These are phyloP conservation scores for Chiloscyllium plagiosum DNA, from an alignment of 2,113 vertebrate genomes.

Conservation along the genomic window DNA sequence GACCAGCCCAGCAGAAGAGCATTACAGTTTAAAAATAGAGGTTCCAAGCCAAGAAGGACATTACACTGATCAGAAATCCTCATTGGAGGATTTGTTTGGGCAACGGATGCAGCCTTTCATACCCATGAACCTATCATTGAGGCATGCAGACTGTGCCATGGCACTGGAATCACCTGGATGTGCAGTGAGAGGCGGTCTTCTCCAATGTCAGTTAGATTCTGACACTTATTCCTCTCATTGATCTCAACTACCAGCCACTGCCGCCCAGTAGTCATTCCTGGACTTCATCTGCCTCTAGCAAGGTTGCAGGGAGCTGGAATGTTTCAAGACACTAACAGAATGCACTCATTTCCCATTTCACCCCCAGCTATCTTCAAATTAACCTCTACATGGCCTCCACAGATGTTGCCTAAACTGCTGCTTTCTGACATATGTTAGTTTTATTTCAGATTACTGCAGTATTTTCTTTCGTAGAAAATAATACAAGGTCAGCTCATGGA, in stretches of 20 bases:
- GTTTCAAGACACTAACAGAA: background rate
- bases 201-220: background rate
- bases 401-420: background rate
- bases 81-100: background rate
- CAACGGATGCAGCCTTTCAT: background rate
- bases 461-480: background rate
- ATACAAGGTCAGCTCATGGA: background rate
- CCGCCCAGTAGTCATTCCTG: background rate
- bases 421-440: background rate
- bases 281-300: background rate
- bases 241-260: background rate
- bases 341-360: background rate
- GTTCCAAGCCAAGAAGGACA: background rate
- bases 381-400: background rate
- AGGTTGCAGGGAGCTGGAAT: background rate
- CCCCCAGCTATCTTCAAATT: background rate
- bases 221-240: background rate
- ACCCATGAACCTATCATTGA: background rate
- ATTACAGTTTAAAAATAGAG: background rate
- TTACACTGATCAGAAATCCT: background rate
- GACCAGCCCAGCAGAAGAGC: background rate
- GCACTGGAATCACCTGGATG: background rate
- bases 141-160: too few species aligned
- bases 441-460: background rate
- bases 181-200: background rate